Conservation (phyloP, 2,888 invertebrate species). For the Aphrophora alni region DNA sequence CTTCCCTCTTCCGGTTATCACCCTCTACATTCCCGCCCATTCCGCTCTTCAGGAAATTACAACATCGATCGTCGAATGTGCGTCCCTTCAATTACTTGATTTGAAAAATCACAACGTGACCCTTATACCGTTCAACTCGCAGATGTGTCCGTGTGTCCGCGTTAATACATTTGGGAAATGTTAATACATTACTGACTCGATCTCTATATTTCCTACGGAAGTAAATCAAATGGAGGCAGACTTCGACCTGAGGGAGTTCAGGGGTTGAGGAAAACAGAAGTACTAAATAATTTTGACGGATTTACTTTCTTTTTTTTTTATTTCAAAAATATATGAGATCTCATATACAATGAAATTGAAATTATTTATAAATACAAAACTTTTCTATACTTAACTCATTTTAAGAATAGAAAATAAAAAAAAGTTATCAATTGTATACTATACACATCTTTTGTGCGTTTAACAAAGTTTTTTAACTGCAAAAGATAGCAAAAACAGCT, state of each 20-base stretch:
- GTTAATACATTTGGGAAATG: slow-evolving; percentile 9
- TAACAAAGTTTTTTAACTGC: too few relatives aligned
- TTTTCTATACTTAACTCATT: too few relatives aligned
- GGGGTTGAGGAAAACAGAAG: too few relatives aligned
- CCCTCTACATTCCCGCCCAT: slow-evolving; percentile 6
- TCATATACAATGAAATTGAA: too few relatives aligned
- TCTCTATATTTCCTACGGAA: background rate
- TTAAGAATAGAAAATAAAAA: too few relatives aligned
- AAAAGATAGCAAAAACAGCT: too few relatives aligned
- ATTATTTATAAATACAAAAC: too few relatives aligned
- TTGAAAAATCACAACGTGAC: slow-evolving; percentile 9
- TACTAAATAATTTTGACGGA: background rate
- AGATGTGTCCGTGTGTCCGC: background rate
- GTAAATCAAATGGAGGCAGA: background rate
- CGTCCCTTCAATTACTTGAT: slow-evolving; percentile 2
- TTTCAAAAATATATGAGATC: too few relatives aligned
- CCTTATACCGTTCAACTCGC: background rate
- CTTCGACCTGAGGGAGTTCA: background rate
- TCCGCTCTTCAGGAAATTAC: slow-evolving; percentile 2
- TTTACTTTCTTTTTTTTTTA: background rate
- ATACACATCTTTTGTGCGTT: too few relatives aligned
- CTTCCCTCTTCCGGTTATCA: slow-evolving; percentile 6
- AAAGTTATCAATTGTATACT: too few relatives aligned
- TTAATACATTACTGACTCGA: background rate
- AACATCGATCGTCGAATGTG: slow-evolving; percentile 9